Base-by-base conservation (phyloP, 53 echinoderm and acorn worm genomes). In the Patiria pectinifera region DNA sequence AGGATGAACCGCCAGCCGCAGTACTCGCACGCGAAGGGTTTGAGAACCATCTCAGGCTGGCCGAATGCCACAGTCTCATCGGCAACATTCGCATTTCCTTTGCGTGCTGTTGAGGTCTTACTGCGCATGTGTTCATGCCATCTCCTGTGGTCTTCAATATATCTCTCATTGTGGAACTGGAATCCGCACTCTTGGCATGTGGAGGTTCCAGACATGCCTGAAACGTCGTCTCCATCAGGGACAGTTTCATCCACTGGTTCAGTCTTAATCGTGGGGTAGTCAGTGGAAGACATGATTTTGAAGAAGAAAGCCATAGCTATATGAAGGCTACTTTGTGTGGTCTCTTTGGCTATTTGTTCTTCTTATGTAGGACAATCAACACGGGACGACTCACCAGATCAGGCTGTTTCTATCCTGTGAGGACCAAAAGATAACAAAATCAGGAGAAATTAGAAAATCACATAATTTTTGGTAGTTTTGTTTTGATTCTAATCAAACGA, bases 1-100 rank as follows among this genome's bases (percentile, higher is more conserved):
- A 90, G 45, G 45, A 90, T 44, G 53, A 90, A 90, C 69, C 90
- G 25, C 90, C 90, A 90, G 18, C 90, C 90, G 69, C 90, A 90
- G 48, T 80, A 90, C 44, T 90, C 90, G 24, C 90, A 90, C 13
- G 90, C 80, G 26, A 80, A 81, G 69, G 90, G 90, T n/a, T 90
- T 90, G 26, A 81, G 66, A 18, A 81, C 26, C 46, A 66, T 23
- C 23, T 90, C 45, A 47, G 80, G 80, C 48, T 79, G 80, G 12
- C 46, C 4, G 16, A 45, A 47, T 2, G 80, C 48, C 10, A 14
- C 47, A 2, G 45, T 16, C 86, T 48, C 86, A 2, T 48, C 8
- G 18, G 45, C 69, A 22, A 48, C n/a, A 24, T 71, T 10, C 18
- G 77, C 66, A 0, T 12, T 89, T 77, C 77, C 87, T 22, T 21